Base-by-base conservation (phyloP, 2,113 vertebrate genomes). In the Ivindomyrus marchei region DNA sequence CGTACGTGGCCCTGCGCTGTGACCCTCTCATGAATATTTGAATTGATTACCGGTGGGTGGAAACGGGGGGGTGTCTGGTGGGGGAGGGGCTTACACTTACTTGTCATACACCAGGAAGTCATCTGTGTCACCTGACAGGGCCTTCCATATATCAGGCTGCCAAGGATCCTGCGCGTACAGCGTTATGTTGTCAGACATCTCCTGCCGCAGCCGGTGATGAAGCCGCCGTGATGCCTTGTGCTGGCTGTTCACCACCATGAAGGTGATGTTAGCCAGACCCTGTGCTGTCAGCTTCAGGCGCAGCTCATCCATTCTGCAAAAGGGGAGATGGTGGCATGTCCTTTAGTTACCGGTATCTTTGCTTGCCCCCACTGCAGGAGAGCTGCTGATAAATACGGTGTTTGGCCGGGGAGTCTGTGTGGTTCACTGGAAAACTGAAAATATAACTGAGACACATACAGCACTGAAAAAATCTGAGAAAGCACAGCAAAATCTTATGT, bases 41-140 rank as follows among this genome's bases (percentile, higher is more conserved):
- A 58, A 13, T 46, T 74, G 27, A 21, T 27, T 31, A 13, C 24
- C 3, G 85, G 46, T 52, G 27, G 49, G 47, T n/a, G 85, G 46
- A 53, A n/a, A 27, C 27, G 0, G 19, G 21, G 46, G 3, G 46
- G 1, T 1, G 42, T 27, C 8, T 15, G 11, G 45, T 3, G 42
- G 45, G n/a, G 66, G 46, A 31, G 58, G 4, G 17, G 5, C 52
- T 15, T 36, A 42, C n/a, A 49, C 96, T 90, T 15, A 98, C 98
- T 98, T 97, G 95, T 99, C 98, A 89, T 99, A 99, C 92, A 99
- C 95, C 80, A 99, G 91, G 92, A 99, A 97, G 94, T 99, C 98
- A 88, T 99, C 97, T 92, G 98, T 99, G 11, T 92, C 94, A 92
- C 97, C 98, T 10, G 95, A 94, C 93, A 99, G 95, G 13, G 92